Percentiles rank a stretch among this genome's conserved stretches.
phyloP scores from a whole-genome alignment of 2,888 invertebrate species.

The Parnassius glacialis region DNA sequence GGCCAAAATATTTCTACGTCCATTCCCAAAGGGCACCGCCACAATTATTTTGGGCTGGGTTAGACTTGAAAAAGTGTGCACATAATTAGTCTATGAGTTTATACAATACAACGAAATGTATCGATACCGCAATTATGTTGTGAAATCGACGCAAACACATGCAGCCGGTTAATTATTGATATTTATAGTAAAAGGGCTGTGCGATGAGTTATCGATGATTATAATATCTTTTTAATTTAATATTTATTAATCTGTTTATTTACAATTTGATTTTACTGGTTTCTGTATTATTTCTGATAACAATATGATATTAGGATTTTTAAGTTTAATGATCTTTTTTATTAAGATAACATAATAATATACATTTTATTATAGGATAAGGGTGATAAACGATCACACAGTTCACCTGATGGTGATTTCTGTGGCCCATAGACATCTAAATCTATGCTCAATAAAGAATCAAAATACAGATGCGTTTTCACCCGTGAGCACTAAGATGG shows the following conservation, averaged over 20 bases:
- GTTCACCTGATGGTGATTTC: no score
- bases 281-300: no score
- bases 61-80: slow-evolving; percentile 49
- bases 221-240: background rate
- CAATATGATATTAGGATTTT: no score
- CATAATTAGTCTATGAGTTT: slow-evolving; percentile 75
- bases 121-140: slow-evolving; percentile 66
- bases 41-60: slow-evolving; percentile 50
- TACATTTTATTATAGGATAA: no score
- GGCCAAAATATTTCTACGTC: slow-evolving; percentile 36
- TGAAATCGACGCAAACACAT: slow-evolving; percentile 69
- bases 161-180: slow-evolving; percentile 58
- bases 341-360: no score
- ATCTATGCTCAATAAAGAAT: no score
- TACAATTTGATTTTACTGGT: no score
- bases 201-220: slow-evolving; percentile 29
- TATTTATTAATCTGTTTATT: background rate
- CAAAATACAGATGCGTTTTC: no score
- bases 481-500: no score
- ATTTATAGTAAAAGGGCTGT: slow-evolving; percentile 42
- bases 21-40: slow-evolving; percentile 50
- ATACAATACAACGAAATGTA: slow-evolving; percentile 64
- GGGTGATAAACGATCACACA: no score
- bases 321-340: no score
- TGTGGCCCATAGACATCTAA: no score